phyloP scores from a whole-genome alignment of 2,797 vertebrate species.

The Brotula barbata region DNA sequence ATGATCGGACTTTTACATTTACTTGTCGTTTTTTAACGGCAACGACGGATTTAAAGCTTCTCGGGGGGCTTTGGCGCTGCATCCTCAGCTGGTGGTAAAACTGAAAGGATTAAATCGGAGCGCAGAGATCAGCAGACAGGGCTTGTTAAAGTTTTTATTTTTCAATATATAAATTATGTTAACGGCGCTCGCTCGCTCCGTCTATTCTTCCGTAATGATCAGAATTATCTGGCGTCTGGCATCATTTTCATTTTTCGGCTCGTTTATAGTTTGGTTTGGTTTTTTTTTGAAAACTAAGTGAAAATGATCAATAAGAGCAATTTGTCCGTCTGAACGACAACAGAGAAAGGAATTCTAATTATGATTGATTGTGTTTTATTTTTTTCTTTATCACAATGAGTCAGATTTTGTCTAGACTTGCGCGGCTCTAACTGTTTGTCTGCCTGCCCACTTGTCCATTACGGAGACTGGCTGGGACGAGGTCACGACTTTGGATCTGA shows the following conservation, averaged over 20 bases:
- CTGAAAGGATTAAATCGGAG: background rate
- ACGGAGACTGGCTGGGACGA: no score
- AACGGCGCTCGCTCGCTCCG: background rate
- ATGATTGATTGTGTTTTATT: no score
- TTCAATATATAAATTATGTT: background rate
- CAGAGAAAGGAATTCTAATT: background rate
- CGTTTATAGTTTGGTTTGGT: no score
- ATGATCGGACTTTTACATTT: slow-evolving; percentile 1
- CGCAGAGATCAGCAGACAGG: background rate
- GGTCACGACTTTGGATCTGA: no score
- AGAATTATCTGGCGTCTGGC: background rate
- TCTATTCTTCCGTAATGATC: background rate
- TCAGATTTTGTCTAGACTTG: background rate
- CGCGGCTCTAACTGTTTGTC: background rate
- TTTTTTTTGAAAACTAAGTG: background rate
- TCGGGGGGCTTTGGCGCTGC: no score
- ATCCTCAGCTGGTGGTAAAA: background rate
- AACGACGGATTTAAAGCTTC: no score
- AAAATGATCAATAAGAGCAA: background rate
- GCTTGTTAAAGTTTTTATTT: background rate
- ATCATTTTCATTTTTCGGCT: background rate
- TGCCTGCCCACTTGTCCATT: no score
- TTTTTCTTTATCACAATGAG: background rate
- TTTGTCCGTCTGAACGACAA: no score
- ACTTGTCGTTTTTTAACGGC: background rate